Percentiles rank a stretch among this genome's conserved stretches.
Evolutionary conservation across 2,888 invertebrate species (phyloP).

Genomic region (Dendrolimus pini): DNA sequence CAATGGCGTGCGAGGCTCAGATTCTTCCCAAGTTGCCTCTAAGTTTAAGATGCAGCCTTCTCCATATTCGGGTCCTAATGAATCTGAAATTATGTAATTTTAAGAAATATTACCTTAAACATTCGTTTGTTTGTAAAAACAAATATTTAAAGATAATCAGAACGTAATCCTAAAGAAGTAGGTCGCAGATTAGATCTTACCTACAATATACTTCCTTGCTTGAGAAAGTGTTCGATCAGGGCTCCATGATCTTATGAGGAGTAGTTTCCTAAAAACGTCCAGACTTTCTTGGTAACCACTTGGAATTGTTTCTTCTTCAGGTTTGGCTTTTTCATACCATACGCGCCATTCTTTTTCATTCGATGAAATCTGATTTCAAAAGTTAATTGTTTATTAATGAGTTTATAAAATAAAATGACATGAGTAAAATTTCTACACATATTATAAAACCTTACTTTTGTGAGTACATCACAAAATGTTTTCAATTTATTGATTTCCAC

Average conservation of each 20-base stretch:
- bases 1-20: conserved; percentile 90
- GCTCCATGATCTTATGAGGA: conserved; percentile 95
- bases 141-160: too few relatives aligned
- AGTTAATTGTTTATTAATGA: conserved; percentile 2
- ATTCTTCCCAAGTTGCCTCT: conserved; percentile 93
- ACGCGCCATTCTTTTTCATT: conserved; percentile 92
- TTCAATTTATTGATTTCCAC: conserved; percentile 93
- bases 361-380: conserved; percentile 79
- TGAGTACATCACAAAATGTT: conserved; percentile 86
- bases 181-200: conserved; percentile 45
- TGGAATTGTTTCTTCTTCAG: conserved; percentile 93
- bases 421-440: too few relatives aligned
- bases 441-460: conserved; percentile 76
- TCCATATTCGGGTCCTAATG: conserved; percentile 90
- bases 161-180: too few relatives aligned
- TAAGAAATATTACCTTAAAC: conserved; percentile 1
- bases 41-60: conserved; percentile 95
- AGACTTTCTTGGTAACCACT: conserved; percentile 91
- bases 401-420: neutral
- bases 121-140: neutral
- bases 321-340: conserved; percentile 96
- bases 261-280: conserved; percentile 91
- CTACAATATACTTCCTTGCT: conserved; percentile 92
- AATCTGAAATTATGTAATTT: conserved; percentile 71
- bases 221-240: conserved; percentile 96